Evolutionary conservation across 2,888 invertebrate genomes (phyloP), one percentile per base, ranked within the genome.

Genomic region (Netelia inedita): DNA sequence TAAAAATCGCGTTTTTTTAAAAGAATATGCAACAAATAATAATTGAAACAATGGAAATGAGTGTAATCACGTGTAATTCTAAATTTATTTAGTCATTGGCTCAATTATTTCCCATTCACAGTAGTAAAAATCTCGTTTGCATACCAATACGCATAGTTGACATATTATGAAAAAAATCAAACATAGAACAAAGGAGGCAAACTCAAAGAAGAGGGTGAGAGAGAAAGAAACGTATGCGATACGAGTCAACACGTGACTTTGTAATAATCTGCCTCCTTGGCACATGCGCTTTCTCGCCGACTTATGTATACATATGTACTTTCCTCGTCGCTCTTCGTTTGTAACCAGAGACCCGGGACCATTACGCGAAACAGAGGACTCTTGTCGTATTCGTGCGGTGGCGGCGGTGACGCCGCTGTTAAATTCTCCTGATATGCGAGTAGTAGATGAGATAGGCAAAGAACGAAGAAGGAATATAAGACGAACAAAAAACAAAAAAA

Each of bases 331-430:
- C 63, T 76, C 72, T 55, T 57, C 63, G 57, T 23, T 84, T 80
- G 83, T 81, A 84, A 84, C 80, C 83, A 84, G 83, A 84, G 76
- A 80, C 76, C 75, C 76, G 80, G 68, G 72, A 84, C 81, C 83
- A 84, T 84, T 84, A 81, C 76, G 81, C 80, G 83, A 81, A 80
- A 71, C 76, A 76, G 75, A 59, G 80, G 53, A 72, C 76, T 76
- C 72, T 79, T 73, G 68, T 73, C 76, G 72, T 28, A 28, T 28
- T 28, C 28, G 28, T 28, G 5, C 28, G 28, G 28, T 28, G 28
- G 28, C 28, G 28, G 28, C 28, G 5, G 72, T 23, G 41, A 43
- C 23, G 74, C 71, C 61, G 63, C 83, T 57, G 75, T 72, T 71
- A 71, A 75, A 80, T 59, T 72, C 61, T 43, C 72, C 75, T 71